Evolutionary conservation across 2,888 invertebrate genomes (phyloP), one percentile per base, ranked within the genome.

Genomic region (Aporophyla nigra): DNA sequence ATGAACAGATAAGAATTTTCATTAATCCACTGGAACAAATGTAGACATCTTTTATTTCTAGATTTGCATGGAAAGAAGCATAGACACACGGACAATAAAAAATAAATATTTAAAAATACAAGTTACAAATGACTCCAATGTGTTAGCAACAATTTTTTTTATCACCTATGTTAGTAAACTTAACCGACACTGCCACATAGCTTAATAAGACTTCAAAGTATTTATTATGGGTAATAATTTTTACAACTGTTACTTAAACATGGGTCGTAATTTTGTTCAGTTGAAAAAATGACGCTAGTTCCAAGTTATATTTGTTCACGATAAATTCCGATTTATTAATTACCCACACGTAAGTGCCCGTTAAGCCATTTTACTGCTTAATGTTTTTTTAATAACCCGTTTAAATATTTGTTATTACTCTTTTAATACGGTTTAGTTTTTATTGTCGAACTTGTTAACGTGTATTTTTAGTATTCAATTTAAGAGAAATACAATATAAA

Each of bases 21-120:
- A 58, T 58, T 59, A 59, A 46, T 43, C 19, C 10, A 76, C 51
- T 65, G 43, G 43, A 68, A 33, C 43, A 59, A 76, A 61, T 27
- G 24, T 9, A 16, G 9, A 24, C 19, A 4, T 24, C 51, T 4
- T 49, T 40, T n/a, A 58, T n/a, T 43, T 10, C 46, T 63, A 33
- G n/a, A 43, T 27, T 43, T 74, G 10, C 16, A n/a, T n/a, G 7
- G 12, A 27, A 27, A 40, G 5, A 27, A 27, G 1, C 27, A 27
- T 40, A 9, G 40, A 63, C n/a, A 51, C 43, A 27, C 6, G 9
- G 9, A 54, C 33, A 33, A 3, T 33, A 33, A 33, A 33, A 33
- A 33, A 33, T 33, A 33, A 2, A 33, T 33, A 33, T 33, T 33
- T 2, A 33, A 33, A 33, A 33, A 33, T 33, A 33, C 33, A 33